Evolutionary conservation across 2,888 invertebrate species (phyloP).

Genomic region (Limenitis camilla): DNA sequence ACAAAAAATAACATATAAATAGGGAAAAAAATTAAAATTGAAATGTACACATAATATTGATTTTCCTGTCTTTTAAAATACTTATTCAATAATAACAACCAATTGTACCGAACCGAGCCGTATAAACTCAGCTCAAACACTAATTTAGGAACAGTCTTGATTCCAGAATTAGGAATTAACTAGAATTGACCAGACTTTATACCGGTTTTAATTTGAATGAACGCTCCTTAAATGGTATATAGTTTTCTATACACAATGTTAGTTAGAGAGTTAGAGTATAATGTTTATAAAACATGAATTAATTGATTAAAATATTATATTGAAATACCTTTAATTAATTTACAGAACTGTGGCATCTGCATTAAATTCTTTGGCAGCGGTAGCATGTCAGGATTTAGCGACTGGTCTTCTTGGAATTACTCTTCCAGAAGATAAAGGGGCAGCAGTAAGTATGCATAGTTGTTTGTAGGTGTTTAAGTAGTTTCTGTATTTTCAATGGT

Average conservation of each 20-base stretch:
- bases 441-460: conserved; percentile 79
- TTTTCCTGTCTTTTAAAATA: neutral
- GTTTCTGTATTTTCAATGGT: too few species aligned
- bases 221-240: conserved; percentile 33
- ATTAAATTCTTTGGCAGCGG: conserved; percentile 92
- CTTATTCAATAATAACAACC: neutral
- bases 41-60: too few species aligned
- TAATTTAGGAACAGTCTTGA: conserved; percentile 36
- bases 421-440: conserved; percentile 84
- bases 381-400: conserved; percentile 91
- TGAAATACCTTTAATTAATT: conserved; percentile 10
- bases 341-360: conserved; percentile 96
- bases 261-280: too few species aligned
- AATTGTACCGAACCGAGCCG: conserved; percentile 27
- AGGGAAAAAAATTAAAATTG: too few species aligned
- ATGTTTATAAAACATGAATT: neutral
- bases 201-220: conserved; percentile 53
- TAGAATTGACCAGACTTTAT: conserved; percentile 53
- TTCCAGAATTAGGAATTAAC: conserved; percentile 42
- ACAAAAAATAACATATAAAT: neutral
- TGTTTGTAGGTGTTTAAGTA: too few species aligned
- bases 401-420: conserved; percentile 81
- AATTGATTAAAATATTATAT: neutral
- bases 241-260: conserved; percentile 23
- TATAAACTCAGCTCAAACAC: conserved; percentile 36